Evolutionary conservation across 2,113 vertebrate genomes (phyloP), one percentile per base, ranked within the genome.

Genomic region (Tamias sibiricus): DNA sequence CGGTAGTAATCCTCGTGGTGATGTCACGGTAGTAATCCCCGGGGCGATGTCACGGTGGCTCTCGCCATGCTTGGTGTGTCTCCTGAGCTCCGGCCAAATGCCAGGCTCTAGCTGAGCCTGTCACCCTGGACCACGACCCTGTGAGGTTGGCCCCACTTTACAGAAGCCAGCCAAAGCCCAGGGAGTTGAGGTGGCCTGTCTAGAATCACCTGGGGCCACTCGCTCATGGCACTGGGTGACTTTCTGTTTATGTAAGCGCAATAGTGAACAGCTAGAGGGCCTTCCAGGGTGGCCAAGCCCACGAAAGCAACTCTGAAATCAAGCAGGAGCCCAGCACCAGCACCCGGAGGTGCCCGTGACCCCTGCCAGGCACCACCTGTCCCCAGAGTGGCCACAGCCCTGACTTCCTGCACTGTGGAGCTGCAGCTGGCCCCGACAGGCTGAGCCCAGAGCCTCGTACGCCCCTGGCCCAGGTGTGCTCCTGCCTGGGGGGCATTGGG

Each of bases 401-500:
- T n/a, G 44, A 47, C 44, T 42, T 32, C 28, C 10, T 10, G 9
- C 2, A 2, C 82, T 68, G 20, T 0, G 26, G 35, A 30, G 64
- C 22, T 26, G 0, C 30, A 44, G 17, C 82, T 49, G 30, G 28
- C 20, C 20, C 10, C 6, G 68, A 19, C 2, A 2, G 66, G 20
- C 71, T 47, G 77, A 30, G n/a, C 17, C 28, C 28, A 52, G 14
- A 90, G 32, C 32, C 1, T 0, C 19, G n/a, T n/a, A n/a, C n/a
- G n/a, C 14, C 13, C 84, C 42, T 81, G 19, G 17, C 4, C 42
- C 16, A 5, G 0, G 5, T 2, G 47, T 37, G 28, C 2, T 59
- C 37, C 68, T 2, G 0, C 32, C 64, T 1, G n/a, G 0, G 24
- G 49, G 22, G 16, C 20, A 40, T 0, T 14, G 35, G 64, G 0